These are phyloP conservation scores for Cataglyphis livida DNA, from an alignment of 2,888 invertebrate species.

Conservation along the genomic window DNA sequence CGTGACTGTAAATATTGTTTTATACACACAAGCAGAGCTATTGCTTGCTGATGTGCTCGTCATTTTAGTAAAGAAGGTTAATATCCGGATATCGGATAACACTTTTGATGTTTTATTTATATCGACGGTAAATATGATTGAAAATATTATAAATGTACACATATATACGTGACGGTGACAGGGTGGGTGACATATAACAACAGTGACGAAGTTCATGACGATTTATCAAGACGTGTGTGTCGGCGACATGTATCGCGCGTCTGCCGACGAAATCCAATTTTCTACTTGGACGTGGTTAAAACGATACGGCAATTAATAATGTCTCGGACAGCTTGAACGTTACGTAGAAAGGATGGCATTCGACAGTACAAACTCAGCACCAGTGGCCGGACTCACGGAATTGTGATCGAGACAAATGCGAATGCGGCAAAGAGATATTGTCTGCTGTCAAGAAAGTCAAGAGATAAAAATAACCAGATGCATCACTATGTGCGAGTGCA, in stretches of 20 bases:
- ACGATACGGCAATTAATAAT: conserved; percentile 54
- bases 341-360: conserved; percentile 31
- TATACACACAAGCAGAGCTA: background rate
- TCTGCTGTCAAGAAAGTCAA: conserved; percentile 23
- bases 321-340: conserved; percentile 47
- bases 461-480: conserved; percentile 28
- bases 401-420: conserved; percentile 46
- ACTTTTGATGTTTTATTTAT: background rate
- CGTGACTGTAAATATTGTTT: background rate
- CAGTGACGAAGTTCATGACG: conserved; percentile 37
- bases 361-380: conserved; percentile 44
- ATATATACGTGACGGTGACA: background rate
- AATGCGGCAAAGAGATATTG: conserved; percentile 28
- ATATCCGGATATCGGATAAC: background rate
- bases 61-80: background rate
- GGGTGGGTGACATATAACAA: conserved; percentile 28
- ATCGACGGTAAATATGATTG: conserved; percentile 18
- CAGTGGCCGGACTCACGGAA: conserved; percentile 26
- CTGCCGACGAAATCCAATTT: conserved; percentile 48
- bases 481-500: background rate
- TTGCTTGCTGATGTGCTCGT: background rate
- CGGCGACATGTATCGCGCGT: conserved; percentile 36
- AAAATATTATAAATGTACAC: conserved; percentile 47
- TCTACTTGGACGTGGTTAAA: conserved; percentile 53
- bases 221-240: conserved; percentile 53